Conservation (phyloP, 2,888 invertebrate genomes). For the Tachina grossa region DNA sequence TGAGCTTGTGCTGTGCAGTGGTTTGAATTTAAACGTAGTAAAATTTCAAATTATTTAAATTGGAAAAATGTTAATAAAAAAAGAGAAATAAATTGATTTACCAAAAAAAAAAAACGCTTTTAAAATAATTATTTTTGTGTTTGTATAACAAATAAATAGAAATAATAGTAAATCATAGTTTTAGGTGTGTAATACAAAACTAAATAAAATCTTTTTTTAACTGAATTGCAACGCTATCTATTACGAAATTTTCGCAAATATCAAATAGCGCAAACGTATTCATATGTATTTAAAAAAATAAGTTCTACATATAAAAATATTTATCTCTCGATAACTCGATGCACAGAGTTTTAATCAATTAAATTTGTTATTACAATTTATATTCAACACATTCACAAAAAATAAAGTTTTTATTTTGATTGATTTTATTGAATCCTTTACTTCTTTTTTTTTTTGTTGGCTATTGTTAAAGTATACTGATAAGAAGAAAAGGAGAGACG, state of each 20-base stretch:
- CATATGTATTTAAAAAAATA: neutral
- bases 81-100: constrained; percentile 16
- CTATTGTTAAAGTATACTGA: constrained; percentile 45
- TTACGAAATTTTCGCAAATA: neutral
- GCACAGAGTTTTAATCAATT: constrained; percentile 54
- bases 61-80: constrained; percentile 32
- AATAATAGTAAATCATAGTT: constrained; percentile 32
- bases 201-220: too few species aligned
- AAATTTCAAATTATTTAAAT: constrained; percentile 48
- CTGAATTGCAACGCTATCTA: neutral
- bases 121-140: constrained; percentile 49
- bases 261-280: neutral
- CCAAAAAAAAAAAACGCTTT: constrained; percentile 51
- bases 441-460: constrained; percentile 52
- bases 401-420: constrained; percentile 49
- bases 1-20: neutral
- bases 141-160: neutral
- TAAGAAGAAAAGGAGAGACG: neutral
- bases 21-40: constrained; percentile 4
- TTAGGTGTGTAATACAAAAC: neutral
- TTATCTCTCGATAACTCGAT: neutral
- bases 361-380: constrained; percentile 45
- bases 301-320: neutral
- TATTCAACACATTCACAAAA: constrained; percentile 1
- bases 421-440: constrained; percentile 54